Percentiles rank a stretch among this genome's conserved stretches.
phyloP scores from a whole-genome alignment of 2,888 invertebrate species.

The Atrina japonica region DNA sequence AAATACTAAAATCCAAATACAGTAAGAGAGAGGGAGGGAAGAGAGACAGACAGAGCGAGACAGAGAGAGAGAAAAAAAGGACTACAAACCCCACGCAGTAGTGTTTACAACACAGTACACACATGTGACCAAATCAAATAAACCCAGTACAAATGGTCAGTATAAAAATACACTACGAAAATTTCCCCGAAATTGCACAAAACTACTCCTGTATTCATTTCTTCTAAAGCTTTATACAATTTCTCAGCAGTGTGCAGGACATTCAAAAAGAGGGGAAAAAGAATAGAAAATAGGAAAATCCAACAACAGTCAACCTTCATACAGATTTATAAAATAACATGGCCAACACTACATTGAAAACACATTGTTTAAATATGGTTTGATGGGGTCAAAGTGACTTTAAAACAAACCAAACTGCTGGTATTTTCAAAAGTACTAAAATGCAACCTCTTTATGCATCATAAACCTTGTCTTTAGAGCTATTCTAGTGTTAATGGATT shows the following conservation, averaged over 20 bases:
- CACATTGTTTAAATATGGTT: neutral
- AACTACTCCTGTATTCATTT: neutral
- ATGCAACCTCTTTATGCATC: no score
- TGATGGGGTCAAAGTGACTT: no score
- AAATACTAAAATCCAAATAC: neutral
- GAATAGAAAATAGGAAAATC: neutral
- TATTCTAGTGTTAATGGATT: no score
- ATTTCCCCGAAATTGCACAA: constrained; percentile 7
- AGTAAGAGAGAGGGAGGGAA: neutral
- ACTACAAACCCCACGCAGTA: no score
- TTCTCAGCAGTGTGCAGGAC: constrained; percentile 5
- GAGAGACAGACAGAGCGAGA: no score
- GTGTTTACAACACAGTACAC: neutral
- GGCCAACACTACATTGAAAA: neutral
- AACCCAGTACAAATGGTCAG: neutral
- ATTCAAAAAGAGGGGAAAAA: no score
- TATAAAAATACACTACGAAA: constrained; percentile 14
- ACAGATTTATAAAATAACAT: neutral
- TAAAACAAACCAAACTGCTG: no score
- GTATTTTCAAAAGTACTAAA: no score
- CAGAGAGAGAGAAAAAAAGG: no score
- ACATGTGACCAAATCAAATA: constrained; percentile 6
- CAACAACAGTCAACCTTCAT: neutral
- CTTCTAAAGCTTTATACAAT: constrained; percentile 8
- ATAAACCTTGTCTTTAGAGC: no score